Percentiles rank a stretch among this genome's conserved stretches.
Evolutionary conservation across 2,797 vertebrate genomes (phyloP).

Genomic region (Adelosebastes latens): DNA sequence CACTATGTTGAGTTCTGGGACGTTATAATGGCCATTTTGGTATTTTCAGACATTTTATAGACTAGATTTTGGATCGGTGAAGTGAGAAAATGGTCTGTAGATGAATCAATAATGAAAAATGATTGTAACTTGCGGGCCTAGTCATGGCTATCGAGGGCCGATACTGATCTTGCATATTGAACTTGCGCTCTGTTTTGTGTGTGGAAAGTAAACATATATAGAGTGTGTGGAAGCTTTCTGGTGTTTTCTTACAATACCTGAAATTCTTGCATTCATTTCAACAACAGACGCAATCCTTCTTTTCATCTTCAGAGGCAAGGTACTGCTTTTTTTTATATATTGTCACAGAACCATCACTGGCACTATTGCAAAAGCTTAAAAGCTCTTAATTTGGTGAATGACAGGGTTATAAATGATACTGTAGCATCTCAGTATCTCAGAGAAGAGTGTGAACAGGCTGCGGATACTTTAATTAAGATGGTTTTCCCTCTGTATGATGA

Average conservation of each 20-base stretch:
- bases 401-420: slow-evolving; percentile 1
- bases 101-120: neutral
- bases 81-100: neutral
- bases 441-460: slow-evolving; percentile 2
- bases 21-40: neutral
- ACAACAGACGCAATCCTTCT: slow-evolving; percentile 9
- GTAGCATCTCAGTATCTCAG: neutral
- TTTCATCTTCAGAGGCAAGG: slow-evolving; percentile 30
- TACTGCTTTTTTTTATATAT: slow-evolving; percentile 12
- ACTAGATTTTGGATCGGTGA: neutral
- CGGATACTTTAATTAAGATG: slow-evolving; percentile 41
- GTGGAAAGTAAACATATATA: neutral
- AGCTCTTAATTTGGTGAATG: neutral
- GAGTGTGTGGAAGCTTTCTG: neutral
- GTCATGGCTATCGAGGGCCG: neutral
- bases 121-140: neutral
- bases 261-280: slow-evolving; percentile 26
- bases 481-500: slow-evolving; percentile 3
- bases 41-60: neutral
- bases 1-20: neutral
- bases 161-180: neutral
- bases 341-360: neutral
- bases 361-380: neutral
- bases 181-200: neutral
- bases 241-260: slow-evolving; percentile 6